phyloP scores from a whole-genome alignment of 1,140 invertebrate species.

The Andrena cerasifolii region DNA sequence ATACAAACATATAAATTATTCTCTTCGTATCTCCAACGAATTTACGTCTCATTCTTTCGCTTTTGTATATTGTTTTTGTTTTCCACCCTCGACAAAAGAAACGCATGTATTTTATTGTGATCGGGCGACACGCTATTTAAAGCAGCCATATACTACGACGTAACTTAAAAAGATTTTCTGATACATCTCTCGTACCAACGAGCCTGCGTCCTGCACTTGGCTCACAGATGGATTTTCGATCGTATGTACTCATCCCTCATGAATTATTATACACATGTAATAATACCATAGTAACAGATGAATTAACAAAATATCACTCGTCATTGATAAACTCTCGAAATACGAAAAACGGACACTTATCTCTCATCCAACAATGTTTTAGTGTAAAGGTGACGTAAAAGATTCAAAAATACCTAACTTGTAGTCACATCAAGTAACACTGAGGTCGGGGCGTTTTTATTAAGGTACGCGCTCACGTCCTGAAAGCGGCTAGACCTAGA shows the following conservation, averaged over 20 bases:
- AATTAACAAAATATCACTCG: constrained; percentile 72
- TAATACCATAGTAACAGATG: constrained; percentile 69
- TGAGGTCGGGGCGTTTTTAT: constrained; percentile 75
- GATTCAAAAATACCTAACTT: constrained; percentile 71
- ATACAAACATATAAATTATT: too few relatives aligned
- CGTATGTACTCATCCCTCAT: constrained; percentile 49
- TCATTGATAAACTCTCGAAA: constrained; percentile 75
- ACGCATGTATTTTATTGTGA: constrained; percentile 4
- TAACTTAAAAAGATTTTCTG: constrained; percentile 43
- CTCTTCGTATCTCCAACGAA: neutral
- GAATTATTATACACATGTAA: constrained; percentile 63
- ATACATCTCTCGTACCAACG: constrained; percentile 35
- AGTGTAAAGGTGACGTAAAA: constrained; percentile 8
- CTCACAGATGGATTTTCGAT: constrained; percentile 53
- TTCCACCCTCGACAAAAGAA: constrained; percentile 18
- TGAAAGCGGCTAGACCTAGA: constrained; percentile 73
- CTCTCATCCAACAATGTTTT: constrained; percentile 36
- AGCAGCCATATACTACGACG: constrained; percentile 17
- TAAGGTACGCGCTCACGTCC: constrained; percentile 77
- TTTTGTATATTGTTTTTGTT: neutral
- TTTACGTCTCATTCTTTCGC: neutral
- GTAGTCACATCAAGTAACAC: constrained; percentile 78
- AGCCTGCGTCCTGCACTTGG: constrained; percentile 72
- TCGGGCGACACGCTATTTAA: constrained; percentile 5
- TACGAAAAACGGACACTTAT: constrained; percentile 68